Evolutionary conservation across 2,797 vertebrate species (phyloP), one percentile per base, ranked within the genome.

Genomic region (Protosalanx chinensis): DNA sequence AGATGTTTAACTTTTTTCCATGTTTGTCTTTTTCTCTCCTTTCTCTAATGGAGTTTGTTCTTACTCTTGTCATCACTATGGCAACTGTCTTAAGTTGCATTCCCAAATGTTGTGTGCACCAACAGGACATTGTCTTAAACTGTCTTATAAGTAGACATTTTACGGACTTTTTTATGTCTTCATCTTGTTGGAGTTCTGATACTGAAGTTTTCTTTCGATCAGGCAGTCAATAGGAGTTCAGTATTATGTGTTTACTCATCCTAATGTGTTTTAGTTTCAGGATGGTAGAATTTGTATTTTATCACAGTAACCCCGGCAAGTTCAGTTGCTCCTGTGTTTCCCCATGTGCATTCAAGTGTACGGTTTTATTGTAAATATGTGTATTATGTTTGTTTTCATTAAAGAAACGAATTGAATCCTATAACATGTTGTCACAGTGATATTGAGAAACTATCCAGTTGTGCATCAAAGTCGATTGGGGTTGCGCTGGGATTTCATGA

Each of bases 291-390:
- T 18, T 5, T 7, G 16, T n/a, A 23, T 64, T 64, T 23, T 23
- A 57, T 62, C 60, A 35, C 4, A 3, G n/a, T 8, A 16, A 5
- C 10, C 5, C 62, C 18, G 37, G 62, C 62, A 41, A 7, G 27
- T 60, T 6, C 41, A 46, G 41, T 46, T 56, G 51, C 15, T 15
- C 60, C 30, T n/a, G 15, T 23, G 64, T 65, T 64, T 46, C 8
- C 4, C 1, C 41, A 20, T 65, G 64, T 65, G 37, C 41, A 62
- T 32, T 53, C 68, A 66, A 41, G 27, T 53, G 35, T 62, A 4
- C 23, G 30, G 71, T 72, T 76, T 30, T 76, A 74, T 23, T 69
- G 70, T 71, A 76, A 72, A 74, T 69, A 57, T 0, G 64, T 67
- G 16, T 62, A 71, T 62, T 57, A 49, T 64, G 58, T 73, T 33